Conservation (phyloP, 2,113 vertebrate genomes). For the Sialia sialis region DNA sequence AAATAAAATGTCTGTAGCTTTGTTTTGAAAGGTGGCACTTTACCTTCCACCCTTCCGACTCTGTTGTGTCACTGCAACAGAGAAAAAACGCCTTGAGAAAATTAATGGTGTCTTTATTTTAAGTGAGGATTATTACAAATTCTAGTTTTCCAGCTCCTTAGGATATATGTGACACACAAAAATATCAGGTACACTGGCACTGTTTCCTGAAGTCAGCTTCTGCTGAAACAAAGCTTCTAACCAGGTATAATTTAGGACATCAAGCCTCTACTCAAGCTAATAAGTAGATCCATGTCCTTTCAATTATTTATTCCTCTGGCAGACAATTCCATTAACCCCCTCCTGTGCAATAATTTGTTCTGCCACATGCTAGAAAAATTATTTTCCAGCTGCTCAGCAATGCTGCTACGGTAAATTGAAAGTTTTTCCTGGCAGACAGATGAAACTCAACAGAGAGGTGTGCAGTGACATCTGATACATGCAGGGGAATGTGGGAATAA, state of each 20-base stretch:
- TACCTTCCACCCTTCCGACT: neutral
- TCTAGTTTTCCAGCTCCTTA: neutral
- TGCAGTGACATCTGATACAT: neutral
- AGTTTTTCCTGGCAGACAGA: conserved; percentile 35
- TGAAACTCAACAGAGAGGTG: conserved; percentile 40
- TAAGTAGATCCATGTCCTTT: conserved; percentile 57
- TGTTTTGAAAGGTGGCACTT: neutral
- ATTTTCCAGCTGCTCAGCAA: conserved; percentile 63
- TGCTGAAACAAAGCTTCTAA: conserved; percentile 59
- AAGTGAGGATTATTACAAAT: neutral
- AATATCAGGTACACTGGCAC: neutral
- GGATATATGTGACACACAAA: neutral
- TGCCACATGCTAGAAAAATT: conserved; percentile 67
- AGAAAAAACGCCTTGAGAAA: neutral
- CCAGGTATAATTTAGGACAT: conserved; percentile 68
- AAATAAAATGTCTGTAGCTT: neutral
- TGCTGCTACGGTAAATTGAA: conserved; percentile 21
- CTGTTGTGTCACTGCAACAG: neutral
- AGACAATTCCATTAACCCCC: conserved; percentile 70
- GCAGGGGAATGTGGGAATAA: conserved; percentile 2
- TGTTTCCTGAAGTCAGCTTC: conserved; percentile 22
- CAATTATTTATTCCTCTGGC: conserved; percentile 67
- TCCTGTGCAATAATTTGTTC: conserved; percentile 70
- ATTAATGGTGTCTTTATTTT: neutral
- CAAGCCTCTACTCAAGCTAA: conserved; percentile 58